phyloP scores from a whole-genome alignment of 2,113 vertebrate genomes.

The Tragelaphus scriptus region DNA sequence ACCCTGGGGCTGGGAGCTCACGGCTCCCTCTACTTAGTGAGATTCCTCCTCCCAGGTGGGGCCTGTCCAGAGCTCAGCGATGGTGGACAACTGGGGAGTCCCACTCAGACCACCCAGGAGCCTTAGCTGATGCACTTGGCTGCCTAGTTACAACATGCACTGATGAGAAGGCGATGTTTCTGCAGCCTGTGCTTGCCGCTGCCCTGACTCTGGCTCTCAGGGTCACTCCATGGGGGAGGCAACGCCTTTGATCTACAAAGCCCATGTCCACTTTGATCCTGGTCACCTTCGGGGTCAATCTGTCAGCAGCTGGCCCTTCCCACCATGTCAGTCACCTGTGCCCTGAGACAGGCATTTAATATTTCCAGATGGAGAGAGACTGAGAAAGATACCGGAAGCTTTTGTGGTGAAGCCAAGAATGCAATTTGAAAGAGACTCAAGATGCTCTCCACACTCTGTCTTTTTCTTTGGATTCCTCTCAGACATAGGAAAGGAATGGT shows the following conservation, averaged over 20 bases:
- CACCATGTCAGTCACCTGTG: conserved; percentile 58
- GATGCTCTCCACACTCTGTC: not conserved
- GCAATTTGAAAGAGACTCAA: not conserved
- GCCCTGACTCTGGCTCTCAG: not conserved
- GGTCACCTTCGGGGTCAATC: conserved; percentile 51
- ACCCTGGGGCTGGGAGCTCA: not conserved
- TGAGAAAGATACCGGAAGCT: not conserved
- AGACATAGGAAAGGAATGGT: not conserved
- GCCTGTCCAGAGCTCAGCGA: not conserved
- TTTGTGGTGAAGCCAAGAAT: not conserved
- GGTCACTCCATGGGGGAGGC: conserved; percentile 2
- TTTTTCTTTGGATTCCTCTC: not conserved
- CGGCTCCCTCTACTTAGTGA: not conserved
- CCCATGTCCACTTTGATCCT: conserved; percentile 54
- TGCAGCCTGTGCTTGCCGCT: not conserved
- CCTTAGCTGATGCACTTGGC: conserved; percentile 30
- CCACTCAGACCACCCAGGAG: conserved; percentile 65
- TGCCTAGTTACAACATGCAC: conserved; percentile 29
- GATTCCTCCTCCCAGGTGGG: not conserved
- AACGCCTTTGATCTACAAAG: conserved; percentile 70
- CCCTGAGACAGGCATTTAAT: conserved; percentile 32
- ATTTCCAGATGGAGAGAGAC: conserved; percentile 58
- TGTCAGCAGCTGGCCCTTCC: conserved; percentile 44
- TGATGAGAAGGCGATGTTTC: conserved; percentile 33
- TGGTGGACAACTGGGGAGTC: not conserved